Percentiles rank a stretch among this genome's conserved stretches.
Evolutionary conservation across 2,888 invertebrate species (phyloP).

Genomic region (Microdon myrmicae): DNA sequence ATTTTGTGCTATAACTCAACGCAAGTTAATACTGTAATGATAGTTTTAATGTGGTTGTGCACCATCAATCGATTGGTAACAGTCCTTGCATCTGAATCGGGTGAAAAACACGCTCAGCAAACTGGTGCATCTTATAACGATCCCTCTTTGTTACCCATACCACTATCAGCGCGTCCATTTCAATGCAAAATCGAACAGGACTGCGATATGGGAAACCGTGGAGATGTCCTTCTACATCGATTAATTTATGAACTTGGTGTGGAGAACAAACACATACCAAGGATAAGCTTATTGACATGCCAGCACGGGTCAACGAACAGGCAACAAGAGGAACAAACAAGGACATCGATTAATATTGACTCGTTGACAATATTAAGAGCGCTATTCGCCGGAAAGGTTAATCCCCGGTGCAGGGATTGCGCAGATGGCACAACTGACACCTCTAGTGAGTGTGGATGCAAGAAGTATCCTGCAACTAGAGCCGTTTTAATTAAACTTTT

Average conservation of each 20-base stretch:
- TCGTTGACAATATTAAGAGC: slow-evolving; percentile 43
- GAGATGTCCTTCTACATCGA: slow-evolving; percentile 53
- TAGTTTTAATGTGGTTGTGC: no score
- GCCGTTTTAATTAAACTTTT: slow-evolving; percentile 58
- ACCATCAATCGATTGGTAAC: no score
- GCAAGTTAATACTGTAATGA: no score
- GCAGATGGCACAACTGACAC: slow-evolving; percentile 22
- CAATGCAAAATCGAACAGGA: slow-evolving; percentile 4
- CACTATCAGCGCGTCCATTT: neutral
- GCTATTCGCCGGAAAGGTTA: slow-evolving; percentile 41
- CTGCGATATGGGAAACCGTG: slow-evolving; percentile 20
- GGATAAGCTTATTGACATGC: slow-evolving; percentile 64
- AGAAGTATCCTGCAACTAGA: slow-evolving; percentile 31
- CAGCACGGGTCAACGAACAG: slow-evolving; percentile 39
- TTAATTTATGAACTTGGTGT: slow-evolving; percentile 60
- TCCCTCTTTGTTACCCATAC: slow-evolving; percentile 12
- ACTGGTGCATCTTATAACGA: slow-evolving; percentile 45
- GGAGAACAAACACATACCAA: slow-evolving; percentile 60
- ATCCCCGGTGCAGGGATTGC: slow-evolving; percentile 25
- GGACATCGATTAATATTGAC: slow-evolving; percentile 37
- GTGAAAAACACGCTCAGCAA: slow-evolving; percentile 20
- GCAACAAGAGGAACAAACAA: slow-evolving; percentile 30
- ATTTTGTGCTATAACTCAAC: no score
- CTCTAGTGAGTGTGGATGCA: slow-evolving; percentile 22
- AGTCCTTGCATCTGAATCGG: no score